These are phyloP conservation scores for Sparidentex hasta DNA, from an alignment of 2,797 vertebrate genomes.

Conservation along the genomic window DNA sequence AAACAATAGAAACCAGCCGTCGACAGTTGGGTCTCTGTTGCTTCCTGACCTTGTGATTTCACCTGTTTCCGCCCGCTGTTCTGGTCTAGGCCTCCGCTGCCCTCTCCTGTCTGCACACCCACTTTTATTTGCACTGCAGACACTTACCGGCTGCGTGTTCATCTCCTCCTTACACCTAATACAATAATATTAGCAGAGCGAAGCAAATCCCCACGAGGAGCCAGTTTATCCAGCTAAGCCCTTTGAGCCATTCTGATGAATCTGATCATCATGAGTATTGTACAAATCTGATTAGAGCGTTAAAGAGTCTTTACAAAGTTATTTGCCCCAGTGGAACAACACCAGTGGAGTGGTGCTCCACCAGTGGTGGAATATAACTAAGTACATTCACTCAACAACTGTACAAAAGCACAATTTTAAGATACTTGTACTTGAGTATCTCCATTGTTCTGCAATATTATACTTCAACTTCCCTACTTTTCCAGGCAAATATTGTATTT, in stretches of 20 bases:
- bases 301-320: no score
- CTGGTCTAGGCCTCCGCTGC: conserved; percentile 22
- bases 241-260: background rate
- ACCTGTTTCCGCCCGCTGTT: conserved; percentile 2
- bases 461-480: no score
- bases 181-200: conserved; percentile 12
- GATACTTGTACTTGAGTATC: no score
- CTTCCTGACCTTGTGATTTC: conserved; percentile 49
- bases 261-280: conserved; percentile 5
- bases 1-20: background rate
- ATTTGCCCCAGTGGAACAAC: background rate
- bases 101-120: conserved; percentile 25
- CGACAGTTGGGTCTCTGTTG: background rate
- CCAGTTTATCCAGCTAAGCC: background rate
- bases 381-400: no score
- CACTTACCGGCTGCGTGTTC: background rate
- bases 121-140: conserved; percentile 38
- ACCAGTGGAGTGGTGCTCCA: background rate
- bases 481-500: no score
- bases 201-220: background rate
- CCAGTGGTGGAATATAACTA: no score
- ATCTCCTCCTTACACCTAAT: conserved; percentile 21
- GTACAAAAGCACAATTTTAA: no score
- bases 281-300: background rate
- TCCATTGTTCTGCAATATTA: no score